phyloP scores from a whole-genome alignment of 2,888 invertebrate species.

The Hypena proboscidalis region DNA sequence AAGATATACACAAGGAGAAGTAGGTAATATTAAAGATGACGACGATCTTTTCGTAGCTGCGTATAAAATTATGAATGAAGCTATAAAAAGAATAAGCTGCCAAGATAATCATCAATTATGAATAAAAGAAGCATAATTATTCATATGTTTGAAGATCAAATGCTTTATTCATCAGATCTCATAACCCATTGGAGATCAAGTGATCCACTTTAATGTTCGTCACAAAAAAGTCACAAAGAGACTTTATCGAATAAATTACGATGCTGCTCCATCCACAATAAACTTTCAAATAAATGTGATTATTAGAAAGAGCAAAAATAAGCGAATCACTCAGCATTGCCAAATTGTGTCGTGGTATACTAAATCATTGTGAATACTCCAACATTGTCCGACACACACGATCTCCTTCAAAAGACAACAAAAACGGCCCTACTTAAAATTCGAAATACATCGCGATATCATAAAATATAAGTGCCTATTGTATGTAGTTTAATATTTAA shows the following conservation, averaged over 20 bases:
- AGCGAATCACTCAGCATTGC: conserved; percentile 59
- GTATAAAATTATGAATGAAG: neutral
- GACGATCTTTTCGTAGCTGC: too few species aligned
- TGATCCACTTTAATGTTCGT: conserved; percentile 40
- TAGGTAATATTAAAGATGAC: too few species aligned
- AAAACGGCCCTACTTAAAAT: conserved; percentile 30
- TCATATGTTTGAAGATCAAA: conserved; percentile 15
- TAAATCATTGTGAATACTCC: conserved; percentile 62
- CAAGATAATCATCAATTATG: neutral
- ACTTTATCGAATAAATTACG: conserved; percentile 58
- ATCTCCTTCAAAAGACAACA: conserved; percentile 16
- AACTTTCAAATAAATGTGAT: conserved; percentile 59
- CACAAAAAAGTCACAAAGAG: conserved; percentile 49
- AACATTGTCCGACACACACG: conserved; percentile 40
- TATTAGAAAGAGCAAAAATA: conserved; percentile 67
- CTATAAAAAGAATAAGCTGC: too few species aligned
- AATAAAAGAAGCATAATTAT: neutral
- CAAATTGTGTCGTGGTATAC: conserved; percentile 62
- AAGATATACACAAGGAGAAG: too few species aligned
- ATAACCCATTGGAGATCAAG: conserved; percentile 35
- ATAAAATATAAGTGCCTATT: conserved; percentile 43
- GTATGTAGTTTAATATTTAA: conserved; percentile 44
- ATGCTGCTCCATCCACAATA: conserved; percentile 52
- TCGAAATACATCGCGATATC: conserved; percentile 33
- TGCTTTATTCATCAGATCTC: conserved; percentile 14